Base-by-base conservation (phyloP, 2,888 invertebrate species). In the Dorcus hopei region DNA sequence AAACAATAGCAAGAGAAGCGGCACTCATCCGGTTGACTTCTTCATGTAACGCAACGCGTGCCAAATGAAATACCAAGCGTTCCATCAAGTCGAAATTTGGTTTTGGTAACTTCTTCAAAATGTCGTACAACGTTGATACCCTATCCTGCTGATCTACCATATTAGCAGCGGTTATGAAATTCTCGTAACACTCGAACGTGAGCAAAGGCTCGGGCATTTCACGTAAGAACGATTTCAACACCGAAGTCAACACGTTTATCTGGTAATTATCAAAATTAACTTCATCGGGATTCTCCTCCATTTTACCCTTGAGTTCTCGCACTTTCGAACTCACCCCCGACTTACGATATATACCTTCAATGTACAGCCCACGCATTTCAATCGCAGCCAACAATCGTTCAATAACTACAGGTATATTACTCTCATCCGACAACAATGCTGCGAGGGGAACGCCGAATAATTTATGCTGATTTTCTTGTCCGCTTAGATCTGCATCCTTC, bases 151-250 rank as follows among this genome's bases (percentile, higher is more conserved):
- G 85, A 76, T 94, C 92, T 9, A 88, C 85, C 66, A 95, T 85
- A 78, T 92, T 91, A 3, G 95, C 89, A 45, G 94, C 94, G 65
- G 93, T 87, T 61, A 97, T 85, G 78, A 96, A 95, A 80, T 96
- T 95, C 78, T 96, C 95, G 77, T 96, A 97, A 63, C 93, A 88
- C 75, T 95, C 95, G 80, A 90, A 95, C 52, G 95, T 95, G 66
- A 97, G 83, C 67, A 97, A 80, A 16, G 96, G 96, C 77, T 96
- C 95, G 11, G 95, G 93, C 86, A 97, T 89, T 76, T 96, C 96
- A 41, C 95, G 84, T 77, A 96, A 87, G 81, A 95, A 95, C 66
- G 86, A 81, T 80, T 97, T 97, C 59, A 96, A 82, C 38, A 93
- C 91, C 40, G 94, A 92, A 0, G 95, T 91, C 57, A 95, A 80